Base-by-base conservation (phyloP, 2,797 vertebrate genomes). In the Thamnophis elegans region DNA sequence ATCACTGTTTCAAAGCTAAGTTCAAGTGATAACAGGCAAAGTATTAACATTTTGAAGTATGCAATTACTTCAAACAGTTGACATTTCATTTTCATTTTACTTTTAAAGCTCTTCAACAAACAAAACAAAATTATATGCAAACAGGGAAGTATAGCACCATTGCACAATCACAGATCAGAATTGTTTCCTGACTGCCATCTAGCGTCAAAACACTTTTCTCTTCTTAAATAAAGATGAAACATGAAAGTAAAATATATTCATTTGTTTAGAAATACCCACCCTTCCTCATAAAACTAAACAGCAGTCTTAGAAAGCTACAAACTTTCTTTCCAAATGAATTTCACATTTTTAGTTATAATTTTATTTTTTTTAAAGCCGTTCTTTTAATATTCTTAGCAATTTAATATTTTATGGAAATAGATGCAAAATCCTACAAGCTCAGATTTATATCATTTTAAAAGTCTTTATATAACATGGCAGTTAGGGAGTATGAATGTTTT, bases 111-210 rank as follows among this genome's bases (percentile, higher is more conserved):
- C 20, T 25, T 42, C 18, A 82, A 11, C 10, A 18, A 32, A 68
- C n/a, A 82, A 47, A 82, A 47, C 32, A 18, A 36, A 73, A 42
- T 25, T 12, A 42, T 28, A 91, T 91, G 94, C n/a, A 87, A 62
- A 88, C 47, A 90, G n/a, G 82, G 25, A 36, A 16, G 78, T 4
- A 92, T 90, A 26, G 36, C 92, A 94, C 42, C 16, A 87, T 59
- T 95, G 94, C 94, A 14, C 47, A 96, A 94, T 94, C 32, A 32
- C 36, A 25, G 85, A 22, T 58, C 54, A 93, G 95, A 95, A 92
- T 22, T 82, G 94, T 94, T 97, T 97, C 96, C 95, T 94, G 95
- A 94, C 97, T 97, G 97, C 97, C 98, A 98, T 85, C 98, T 98
- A 94, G 96, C 95, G 97, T 95, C 94, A 85, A 96, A 42, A 90